Conservation (phyloP, 2,888 invertebrate species). For the Cactoblastis cactorum region DNA sequence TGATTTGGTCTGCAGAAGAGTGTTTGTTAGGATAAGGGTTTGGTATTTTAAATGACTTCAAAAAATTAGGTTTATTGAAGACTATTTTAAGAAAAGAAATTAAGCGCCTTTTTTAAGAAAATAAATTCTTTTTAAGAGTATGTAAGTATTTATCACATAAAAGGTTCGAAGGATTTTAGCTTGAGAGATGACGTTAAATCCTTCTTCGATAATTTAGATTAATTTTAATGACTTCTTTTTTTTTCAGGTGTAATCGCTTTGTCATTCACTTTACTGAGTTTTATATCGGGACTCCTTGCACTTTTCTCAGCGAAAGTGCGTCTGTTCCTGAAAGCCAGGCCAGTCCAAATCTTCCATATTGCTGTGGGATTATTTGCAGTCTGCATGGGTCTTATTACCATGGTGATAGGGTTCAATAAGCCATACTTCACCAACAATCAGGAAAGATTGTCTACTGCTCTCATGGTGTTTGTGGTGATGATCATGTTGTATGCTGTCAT, state of each 20-base stretch:
- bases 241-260: conserved; percentile 74
- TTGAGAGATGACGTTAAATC: too few relatives aligned
- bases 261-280: conserved; percentile 62
- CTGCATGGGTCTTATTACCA: conserved; percentile 70
- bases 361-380: conserved; percentile 73
- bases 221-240: not conserved
- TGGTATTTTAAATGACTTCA: too few relatives aligned
- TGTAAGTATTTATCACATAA: too few relatives aligned
- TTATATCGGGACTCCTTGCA: conserved; percentile 68
- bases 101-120: too few relatives aligned
- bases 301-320: conserved; percentile 74
- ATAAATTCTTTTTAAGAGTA: too few relatives aligned
- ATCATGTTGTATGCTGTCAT: conserved; percentile 52
- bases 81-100: too few relatives aligned
- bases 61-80: too few relatives aligned
- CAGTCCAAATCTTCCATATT: conserved; percentile 72
- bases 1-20: too few relatives aligned
- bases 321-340: conserved; percentile 63
- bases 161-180: too few relatives aligned
- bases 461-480: conserved; percentile 54
- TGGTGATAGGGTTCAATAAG: conserved; percentile 65
- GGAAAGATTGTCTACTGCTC: conserved; percentile 49
- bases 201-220: too few relatives aligned
- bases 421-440: conserved; percentile 47
- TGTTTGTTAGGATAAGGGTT: too few relatives aligned